phyloP scores from a whole-genome alignment of 2,888 invertebrate genomes.

The Mythimna albipuncta region DNA sequence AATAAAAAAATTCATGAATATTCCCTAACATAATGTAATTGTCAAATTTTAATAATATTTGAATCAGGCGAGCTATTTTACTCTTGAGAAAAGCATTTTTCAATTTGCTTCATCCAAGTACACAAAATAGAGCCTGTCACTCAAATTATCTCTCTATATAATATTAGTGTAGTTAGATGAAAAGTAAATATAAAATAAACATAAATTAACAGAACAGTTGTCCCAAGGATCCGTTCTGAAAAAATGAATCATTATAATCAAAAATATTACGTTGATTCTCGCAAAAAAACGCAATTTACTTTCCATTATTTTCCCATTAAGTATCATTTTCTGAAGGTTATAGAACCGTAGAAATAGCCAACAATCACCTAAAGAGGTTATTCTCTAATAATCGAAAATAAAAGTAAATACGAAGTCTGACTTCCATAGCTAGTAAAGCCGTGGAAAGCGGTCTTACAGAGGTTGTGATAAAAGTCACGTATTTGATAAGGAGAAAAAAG shows the following conservation, averaged over 20 bases:
- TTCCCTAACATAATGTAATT: too few relatives aligned
- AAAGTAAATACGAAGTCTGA: constrained; percentile 27
- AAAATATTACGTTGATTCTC: constrained; percentile 16
- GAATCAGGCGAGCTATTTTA: background rate
- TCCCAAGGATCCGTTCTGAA: background rate
- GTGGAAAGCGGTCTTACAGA: constrained; percentile 8
- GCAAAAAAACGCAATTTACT: constrained; percentile 8
- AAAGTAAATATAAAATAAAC: background rate
- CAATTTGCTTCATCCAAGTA: background rate
- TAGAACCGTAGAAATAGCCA: constrained; percentile 4
- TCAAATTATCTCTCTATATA: too few relatives aligned
- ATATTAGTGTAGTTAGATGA: too few relatives aligned
- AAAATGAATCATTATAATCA: background rate
- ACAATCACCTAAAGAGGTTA: constrained; percentile 6
- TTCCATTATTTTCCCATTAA: constrained; percentile 35
- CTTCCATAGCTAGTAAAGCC: constrained; percentile 17
- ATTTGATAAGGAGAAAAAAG: constrained; percentile 38
- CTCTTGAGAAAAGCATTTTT: background rate
- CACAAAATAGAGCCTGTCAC: too few relatives aligned
- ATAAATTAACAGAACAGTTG: background rate
- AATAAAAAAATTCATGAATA: too few relatives aligned
- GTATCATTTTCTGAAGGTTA: constrained; percentile 3
- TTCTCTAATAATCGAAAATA: constrained; percentile 26
- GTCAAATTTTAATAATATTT: too few relatives aligned
- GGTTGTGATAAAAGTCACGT: constrained; percentile 59